phyloP scores from a whole-genome alignment of 2,888 invertebrate genomes.

The Ormia ochracea region DNA sequence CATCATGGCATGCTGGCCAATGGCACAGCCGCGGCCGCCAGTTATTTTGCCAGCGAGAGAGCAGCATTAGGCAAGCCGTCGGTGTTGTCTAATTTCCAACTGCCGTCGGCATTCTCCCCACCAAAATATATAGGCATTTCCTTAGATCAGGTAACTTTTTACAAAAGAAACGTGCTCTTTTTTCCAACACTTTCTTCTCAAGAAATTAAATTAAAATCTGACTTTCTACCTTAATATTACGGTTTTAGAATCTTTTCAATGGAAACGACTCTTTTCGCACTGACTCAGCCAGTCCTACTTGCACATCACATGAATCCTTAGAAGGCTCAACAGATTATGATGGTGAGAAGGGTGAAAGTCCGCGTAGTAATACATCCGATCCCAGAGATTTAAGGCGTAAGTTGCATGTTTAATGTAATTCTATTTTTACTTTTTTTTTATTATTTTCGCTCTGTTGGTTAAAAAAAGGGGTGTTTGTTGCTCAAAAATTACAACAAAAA shows the following conservation, averaged over 20 bases:
- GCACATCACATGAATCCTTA: slow-evolving; percentile 80
- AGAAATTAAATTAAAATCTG: not conserved
- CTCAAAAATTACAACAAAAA: slow-evolving; percentile 21
- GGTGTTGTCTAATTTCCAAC: slow-evolving; percentile 82
- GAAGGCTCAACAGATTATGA: slow-evolving; percentile 80
- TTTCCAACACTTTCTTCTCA: not conserved
- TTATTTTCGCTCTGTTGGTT: not conserved
- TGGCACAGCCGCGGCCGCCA: slow-evolving; percentile 72
- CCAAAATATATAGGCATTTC: slow-evolving; percentile 81
- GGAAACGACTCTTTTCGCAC: slow-evolving; percentile 78
- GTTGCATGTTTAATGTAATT: slow-evolving; percentile 68
- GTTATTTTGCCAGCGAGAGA: slow-evolving; percentile 77
- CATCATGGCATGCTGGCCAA: slow-evolving; percentile 79
- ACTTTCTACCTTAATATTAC: slow-evolving; percentile 7
- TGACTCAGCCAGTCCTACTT: slow-evolving; percentile 81
- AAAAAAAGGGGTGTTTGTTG: slow-evolving; percentile 31
- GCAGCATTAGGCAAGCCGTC: slow-evolving; percentile 78
- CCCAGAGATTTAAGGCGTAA: slow-evolving; percentile 80
- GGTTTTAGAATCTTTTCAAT: slow-evolving; percentile 75
- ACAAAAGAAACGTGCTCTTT: not conserved
- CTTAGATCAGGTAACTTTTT: slow-evolving; percentile 75
- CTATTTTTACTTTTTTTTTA: not conserved
- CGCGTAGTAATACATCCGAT: slow-evolving; percentile 77
- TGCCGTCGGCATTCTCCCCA: slow-evolving; percentile 84
- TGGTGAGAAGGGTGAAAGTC: slow-evolving; percentile 78